Percentiles rank a stretch among this genome's conserved stretches.
Conservation (phyloP, 2,113 vertebrate genomes). For the Rallus limicola region DNA sequence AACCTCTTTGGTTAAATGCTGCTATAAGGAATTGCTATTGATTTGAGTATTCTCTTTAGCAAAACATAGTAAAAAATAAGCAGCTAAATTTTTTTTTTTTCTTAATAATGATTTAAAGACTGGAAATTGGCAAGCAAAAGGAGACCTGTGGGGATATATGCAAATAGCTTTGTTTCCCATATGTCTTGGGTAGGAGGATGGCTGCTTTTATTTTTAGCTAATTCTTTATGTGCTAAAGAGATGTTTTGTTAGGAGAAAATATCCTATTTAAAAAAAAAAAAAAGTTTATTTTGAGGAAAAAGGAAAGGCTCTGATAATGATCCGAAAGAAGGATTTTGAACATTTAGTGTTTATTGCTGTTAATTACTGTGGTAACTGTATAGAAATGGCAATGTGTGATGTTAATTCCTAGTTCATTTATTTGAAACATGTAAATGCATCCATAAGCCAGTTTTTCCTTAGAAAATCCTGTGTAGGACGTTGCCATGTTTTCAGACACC, state of each 20-base stretch:
- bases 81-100: background rate
- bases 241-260: background rate
- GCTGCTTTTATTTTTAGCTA: conserved; percentile 18
- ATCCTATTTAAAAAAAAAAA: background rate
- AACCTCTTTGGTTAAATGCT: background rate
- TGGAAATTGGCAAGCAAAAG: background rate
- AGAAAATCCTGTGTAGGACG: background rate
- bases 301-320: background rate
- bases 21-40: background rate
- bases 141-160: conserved; percentile 13
- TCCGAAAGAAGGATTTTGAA: background rate
- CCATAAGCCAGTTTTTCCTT: background rate
- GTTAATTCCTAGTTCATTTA: background rate
- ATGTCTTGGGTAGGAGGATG: conserved; percentile 6
- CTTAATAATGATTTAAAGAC: background rate
- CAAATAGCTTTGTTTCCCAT: conserved; percentile 9
- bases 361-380: conserved; percentile 20
- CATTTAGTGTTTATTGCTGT: background rate
- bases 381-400: background rate
- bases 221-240: conserved; percentile 29
- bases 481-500: background rate
- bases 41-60: background rate
- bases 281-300: background rate
- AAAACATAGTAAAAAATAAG: background rate
- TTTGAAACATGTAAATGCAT: background rate